Conservation (phyloP, 2,797 vertebrate species). For the Pteropus rufus region DNA sequence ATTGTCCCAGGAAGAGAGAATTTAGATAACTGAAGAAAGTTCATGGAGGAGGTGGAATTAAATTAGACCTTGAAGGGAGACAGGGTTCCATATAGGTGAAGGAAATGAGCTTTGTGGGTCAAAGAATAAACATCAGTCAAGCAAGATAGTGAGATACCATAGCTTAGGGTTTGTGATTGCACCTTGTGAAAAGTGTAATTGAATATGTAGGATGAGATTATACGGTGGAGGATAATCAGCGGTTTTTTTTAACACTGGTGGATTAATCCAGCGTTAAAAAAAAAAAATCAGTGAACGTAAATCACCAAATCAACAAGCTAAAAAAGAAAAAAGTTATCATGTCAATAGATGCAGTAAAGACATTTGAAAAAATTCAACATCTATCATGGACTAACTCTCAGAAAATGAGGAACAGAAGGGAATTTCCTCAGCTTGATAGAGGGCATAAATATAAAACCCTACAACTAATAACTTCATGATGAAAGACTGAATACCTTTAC, state of each 20-base stretch:
- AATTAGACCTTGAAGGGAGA: background rate
- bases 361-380: slow-evolving; percentile 25
- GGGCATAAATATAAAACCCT: background rate
- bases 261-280: background rate
- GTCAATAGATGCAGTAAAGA: background rate
- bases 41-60: background rate
- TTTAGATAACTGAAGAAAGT: background rate
- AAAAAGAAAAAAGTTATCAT: background rate
- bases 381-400: background rate
- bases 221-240: background rate
- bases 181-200: background rate
- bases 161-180: background rate
- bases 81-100: background rate
- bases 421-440: slow-evolving; percentile 19
- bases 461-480: background rate
- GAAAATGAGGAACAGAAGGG: slow-evolving; percentile 10
- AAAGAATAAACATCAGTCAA: background rate
- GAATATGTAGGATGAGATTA: background rate
- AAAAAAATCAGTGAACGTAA: background rate
- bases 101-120: background rate
- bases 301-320: background rate
- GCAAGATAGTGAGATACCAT: background rate
- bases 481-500: background rate
- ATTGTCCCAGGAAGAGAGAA: background rate
- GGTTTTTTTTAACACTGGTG: no score